These are phyloP conservation scores for Donacobius atricapilla DNA, from an alignment of 2,113 vertebrate genomes.

Conservation along the genomic window DNA sequence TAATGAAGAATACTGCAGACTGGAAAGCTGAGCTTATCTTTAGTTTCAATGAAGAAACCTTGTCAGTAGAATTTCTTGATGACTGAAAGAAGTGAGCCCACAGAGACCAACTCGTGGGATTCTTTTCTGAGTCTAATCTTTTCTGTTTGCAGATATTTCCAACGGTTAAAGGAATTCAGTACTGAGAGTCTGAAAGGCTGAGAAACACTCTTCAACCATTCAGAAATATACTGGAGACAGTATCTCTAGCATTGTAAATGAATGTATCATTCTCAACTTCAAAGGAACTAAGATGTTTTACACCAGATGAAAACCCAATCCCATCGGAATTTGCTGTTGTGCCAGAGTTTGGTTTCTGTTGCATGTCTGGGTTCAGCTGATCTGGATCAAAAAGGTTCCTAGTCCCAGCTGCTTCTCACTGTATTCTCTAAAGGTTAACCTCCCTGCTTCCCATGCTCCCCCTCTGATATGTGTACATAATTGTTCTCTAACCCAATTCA, in stretches of 20 bases:
- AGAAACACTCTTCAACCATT: not conserved
- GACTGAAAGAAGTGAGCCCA: not conserved
- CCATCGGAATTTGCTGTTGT: not conserved
- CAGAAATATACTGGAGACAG: not conserved
- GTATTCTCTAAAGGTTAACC: not conserved
- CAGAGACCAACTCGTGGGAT: not conserved
- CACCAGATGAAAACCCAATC: not conserved
- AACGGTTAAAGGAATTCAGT: not conserved
- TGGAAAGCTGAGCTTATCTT: slow-evolving; percentile 54
- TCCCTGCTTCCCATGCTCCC: not conserved
- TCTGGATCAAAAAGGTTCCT: not conserved
- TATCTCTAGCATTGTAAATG: not conserved
- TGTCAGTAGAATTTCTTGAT: not conserved
- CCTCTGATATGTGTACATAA: not conserved
- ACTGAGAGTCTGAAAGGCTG: not conserved
- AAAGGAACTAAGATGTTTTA: not conserved
- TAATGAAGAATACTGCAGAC: not conserved
- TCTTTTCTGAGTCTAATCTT: slow-evolving; percentile 33
- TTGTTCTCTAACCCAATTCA: slow-evolving; percentile 57
- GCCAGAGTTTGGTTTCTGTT: not conserved
- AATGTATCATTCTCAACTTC: not conserved
- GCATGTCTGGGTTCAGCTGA: not conserved
- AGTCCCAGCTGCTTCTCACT: not conserved
- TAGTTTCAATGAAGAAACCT: slow-evolving; percentile 1
- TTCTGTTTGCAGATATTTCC: slow-evolving; percentile 47